Evolutionary conservation across 2,113 vertebrate species (phyloP).

Genomic region (Lipotes vexillifer): DNA sequence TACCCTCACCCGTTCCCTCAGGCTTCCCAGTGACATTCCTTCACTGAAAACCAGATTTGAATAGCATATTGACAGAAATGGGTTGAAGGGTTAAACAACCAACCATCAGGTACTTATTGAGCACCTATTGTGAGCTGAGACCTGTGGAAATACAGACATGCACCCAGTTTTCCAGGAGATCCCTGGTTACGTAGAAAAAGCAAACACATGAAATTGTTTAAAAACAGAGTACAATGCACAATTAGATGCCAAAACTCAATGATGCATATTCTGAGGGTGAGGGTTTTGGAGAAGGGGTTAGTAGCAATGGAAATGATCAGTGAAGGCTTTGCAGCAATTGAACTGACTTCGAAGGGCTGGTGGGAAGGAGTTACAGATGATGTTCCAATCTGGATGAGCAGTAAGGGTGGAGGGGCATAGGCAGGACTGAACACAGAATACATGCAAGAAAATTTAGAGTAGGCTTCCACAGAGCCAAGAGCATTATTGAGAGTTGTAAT

Average conservation of each 20-base stretch:
- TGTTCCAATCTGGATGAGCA: background rate
- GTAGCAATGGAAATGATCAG: background rate
- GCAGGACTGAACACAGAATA: background rate
- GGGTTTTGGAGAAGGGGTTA: background rate
- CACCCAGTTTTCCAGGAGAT: background rate
- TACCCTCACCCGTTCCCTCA: background rate
- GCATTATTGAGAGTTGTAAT: background rate
- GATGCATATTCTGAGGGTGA: background rate
- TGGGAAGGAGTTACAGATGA: background rate
- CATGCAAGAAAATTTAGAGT: background rate
- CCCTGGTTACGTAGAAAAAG: background rate
- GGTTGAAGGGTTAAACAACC: background rate
- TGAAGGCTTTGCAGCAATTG: background rate
- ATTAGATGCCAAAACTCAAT: background rate
- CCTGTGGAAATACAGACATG: background rate
- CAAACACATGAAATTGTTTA: background rate
- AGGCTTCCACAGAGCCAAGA: background rate
- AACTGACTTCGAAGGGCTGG: background rate
- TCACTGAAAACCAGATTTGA: background rate
- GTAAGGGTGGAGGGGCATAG: background rate
- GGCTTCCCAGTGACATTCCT: background rate
- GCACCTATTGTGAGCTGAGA: background rate
- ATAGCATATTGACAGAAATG: background rate
- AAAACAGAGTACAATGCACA: background rate
- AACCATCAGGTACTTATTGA: background rate